Evolutionary conservation across 2,888 invertebrate species (phyloP).

Genomic region (Pseudeuparius sepicola): DNA sequence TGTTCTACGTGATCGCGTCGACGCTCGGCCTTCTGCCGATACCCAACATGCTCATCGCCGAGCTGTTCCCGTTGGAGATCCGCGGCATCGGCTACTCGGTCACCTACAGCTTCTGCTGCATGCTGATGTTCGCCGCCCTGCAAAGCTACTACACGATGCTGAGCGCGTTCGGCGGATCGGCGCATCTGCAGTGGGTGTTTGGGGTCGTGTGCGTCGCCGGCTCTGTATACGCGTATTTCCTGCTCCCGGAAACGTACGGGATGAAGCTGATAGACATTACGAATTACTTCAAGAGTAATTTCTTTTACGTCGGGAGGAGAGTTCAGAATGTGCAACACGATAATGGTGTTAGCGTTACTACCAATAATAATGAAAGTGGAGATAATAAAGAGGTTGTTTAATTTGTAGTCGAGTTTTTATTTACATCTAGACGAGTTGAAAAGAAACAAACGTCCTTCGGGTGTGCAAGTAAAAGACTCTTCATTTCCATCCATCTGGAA

Average conservation of each 20-base stretch:
- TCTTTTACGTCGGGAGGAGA: constrained; percentile 29
- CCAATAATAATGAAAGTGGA: constrained; percentile 1
- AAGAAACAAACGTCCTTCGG: no score
- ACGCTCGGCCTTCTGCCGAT: constrained; percentile 50
- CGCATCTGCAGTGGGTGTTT: constrained; percentile 47
- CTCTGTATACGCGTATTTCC: constrained; percentile 38
- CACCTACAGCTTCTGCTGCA: constrained; percentile 45
- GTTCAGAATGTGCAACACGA: not conserved
- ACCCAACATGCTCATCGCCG: constrained; percentile 54
- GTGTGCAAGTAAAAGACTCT: no score
- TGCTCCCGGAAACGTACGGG: constrained; percentile 43
- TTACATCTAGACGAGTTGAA: no score
- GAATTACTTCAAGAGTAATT: constrained; percentile 40
- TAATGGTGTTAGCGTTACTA: constrained; percentile 1
- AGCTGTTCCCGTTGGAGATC: constrained; percentile 50
- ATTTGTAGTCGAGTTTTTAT: no score
- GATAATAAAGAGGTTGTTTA: no score
- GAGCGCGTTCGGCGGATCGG: constrained; percentile 38
- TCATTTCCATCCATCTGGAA: no score
- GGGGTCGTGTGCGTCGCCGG: constrained; percentile 40
- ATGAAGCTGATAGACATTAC: constrained; percentile 41
- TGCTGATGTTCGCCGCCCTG: constrained; percentile 48
- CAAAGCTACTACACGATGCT: constrained; percentile 41
- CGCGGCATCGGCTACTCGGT: constrained; percentile 49
- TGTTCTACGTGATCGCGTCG: constrained; percentile 48